Conservation (phyloP, 1,140 invertebrate genomes). For the Drosophila nigromelanica region DNA sequence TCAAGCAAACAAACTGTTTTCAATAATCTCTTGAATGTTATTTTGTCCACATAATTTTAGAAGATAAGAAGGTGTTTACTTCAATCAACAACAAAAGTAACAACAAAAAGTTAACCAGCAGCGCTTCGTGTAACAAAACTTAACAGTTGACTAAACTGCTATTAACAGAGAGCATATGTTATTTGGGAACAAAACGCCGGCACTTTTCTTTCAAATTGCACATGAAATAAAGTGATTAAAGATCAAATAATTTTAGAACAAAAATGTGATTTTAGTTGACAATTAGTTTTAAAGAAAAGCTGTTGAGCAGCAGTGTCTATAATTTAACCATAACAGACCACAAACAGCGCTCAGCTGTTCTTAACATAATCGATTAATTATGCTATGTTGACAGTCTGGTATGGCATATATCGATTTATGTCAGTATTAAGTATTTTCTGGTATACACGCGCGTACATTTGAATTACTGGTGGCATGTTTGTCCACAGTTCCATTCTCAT, state of each 20-base stretch:
- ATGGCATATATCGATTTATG: not conserved
- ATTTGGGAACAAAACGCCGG: not conserved
- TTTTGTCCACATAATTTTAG: slow-evolving; percentile 9
- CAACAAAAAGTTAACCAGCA: slow-evolving; percentile 9
- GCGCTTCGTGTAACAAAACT: slow-evolving; percentile 1
- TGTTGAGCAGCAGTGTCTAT: not conserved
- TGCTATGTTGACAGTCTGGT: no score
- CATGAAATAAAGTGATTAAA: not conserved
- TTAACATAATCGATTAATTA: not conserved
- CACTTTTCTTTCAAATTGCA: not conserved
- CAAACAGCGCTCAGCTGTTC: not conserved
- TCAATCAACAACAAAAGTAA: slow-evolving; percentile 24
- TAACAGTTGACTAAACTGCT: slow-evolving; percentile 13
- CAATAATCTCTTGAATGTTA: slow-evolving; percentile 13
- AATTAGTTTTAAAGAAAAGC: slow-evolving; percentile 1
- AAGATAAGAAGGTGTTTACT: slow-evolving; percentile 35
- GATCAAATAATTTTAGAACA: not conserved
- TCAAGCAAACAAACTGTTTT: slow-evolving; percentile 15
- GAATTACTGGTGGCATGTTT: slow-evolving; percentile 7
- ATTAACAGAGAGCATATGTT: not conserved
- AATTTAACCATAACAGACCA: not conserved
- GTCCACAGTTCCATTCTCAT: slow-evolving; percentile 1
- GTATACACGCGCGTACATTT: slow-evolving; percentile 17
- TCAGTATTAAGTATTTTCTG: not conserved
- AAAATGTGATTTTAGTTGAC: not conserved